Conservation (phyloP, 2,113 vertebrate genomes). For the Urocolius indicus region DNA sequence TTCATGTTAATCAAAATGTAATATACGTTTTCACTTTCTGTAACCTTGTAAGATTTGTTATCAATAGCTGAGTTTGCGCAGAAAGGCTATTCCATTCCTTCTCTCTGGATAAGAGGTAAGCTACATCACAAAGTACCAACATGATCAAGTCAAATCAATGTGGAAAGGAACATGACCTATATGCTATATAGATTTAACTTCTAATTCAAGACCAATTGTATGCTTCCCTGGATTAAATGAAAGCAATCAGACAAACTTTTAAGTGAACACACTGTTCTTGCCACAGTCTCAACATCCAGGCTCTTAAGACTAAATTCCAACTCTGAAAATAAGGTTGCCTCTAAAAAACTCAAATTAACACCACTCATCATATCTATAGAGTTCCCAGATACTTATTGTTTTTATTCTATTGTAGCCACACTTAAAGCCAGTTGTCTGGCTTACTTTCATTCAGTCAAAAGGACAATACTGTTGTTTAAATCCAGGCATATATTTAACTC, state of each 20-base stretch:
- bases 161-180: not conserved
- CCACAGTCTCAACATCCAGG: not conserved
- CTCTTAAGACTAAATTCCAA: not conserved
- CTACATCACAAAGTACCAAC: not conserved
- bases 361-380: not conserved
- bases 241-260: slow-evolving; percentile 20
- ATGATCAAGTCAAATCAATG: not conserved
- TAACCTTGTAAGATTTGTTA: not conserved
- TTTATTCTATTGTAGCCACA: not conserved
- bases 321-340: not conserved
- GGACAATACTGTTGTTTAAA: not conserved
- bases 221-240: slow-evolving; percentile 1
- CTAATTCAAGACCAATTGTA: not conserved
- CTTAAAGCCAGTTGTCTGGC: not conserved
- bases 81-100: not conserved
- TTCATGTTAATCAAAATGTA: slow-evolving; percentile 31
- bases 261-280: not conserved
- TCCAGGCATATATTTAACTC: not conserved
- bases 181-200: not conserved
- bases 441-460: not conserved
- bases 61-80: not conserved
- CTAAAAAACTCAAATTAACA: not conserved
- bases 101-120: not conserved
- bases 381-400: not conserved
- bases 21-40: slow-evolving; percentile 30